These are phyloP conservation scores for Caerostris extrusa DNA, from an alignment of 1,140 invertebrate genomes.

Conservation along the genomic window DNA sequence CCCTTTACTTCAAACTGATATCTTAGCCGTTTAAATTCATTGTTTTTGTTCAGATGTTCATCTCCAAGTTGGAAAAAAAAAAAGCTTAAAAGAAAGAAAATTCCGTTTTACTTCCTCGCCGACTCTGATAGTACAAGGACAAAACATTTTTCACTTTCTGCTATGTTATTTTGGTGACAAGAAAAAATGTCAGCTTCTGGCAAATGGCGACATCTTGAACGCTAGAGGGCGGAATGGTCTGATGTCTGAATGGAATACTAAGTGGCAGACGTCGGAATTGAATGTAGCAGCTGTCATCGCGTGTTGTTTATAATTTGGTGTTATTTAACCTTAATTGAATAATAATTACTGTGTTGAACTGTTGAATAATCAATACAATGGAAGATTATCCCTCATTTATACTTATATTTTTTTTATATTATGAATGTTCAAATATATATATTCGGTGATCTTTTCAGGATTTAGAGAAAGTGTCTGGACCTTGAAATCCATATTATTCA, in stretches of 20 bases:
- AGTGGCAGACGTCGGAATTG: neutral
- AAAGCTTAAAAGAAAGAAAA: too few relatives aligned
- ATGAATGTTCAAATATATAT: too few relatives aligned
- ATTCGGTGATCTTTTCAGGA: too few relatives aligned
- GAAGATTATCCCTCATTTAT: too few relatives aligned
- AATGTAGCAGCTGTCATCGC: neutral
- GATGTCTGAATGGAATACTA: neutral
- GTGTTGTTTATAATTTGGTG: neutral
- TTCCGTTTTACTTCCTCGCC: slow-evolving; percentile 20
- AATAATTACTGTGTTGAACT: neutral
- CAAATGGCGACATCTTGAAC: slow-evolving; percentile 19
- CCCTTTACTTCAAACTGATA: neutral
- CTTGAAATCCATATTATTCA: too few relatives aligned
- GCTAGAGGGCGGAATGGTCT: neutral
- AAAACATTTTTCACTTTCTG: slow-evolving; percentile 51
- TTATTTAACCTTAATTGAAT: slow-evolving; percentile 3
- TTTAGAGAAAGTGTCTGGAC: too few relatives aligned
- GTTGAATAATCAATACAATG: neutral
- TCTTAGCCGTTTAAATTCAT: neutral
- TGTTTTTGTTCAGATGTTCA: neutral
- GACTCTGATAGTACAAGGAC: slow-evolving; percentile 55
- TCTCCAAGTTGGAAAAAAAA: neutral
- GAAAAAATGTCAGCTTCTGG: neutral
- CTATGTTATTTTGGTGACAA: slow-evolving; percentile 46
- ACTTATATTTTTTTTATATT: too few relatives aligned